phyloP scores from a whole-genome alignment of 2,113 vertebrate species.

The Nesospiza acunhae region DNA sequence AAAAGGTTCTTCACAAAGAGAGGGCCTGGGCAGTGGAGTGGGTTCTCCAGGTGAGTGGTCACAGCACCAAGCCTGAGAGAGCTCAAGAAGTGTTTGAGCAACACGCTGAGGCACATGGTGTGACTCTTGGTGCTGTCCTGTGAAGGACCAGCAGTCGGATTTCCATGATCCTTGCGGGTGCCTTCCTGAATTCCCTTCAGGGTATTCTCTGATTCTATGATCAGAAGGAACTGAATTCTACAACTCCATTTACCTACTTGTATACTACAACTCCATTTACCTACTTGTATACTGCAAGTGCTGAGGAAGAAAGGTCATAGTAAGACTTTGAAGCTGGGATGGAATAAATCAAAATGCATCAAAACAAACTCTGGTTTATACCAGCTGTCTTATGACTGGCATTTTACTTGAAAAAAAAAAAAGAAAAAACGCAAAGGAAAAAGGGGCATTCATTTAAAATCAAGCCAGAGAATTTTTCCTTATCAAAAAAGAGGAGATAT shows the following conservation, averaged over 20 bases:
- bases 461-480: not conserved
- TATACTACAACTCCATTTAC: not conserved
- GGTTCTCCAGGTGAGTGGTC: too few relatives aligned
- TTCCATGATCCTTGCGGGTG: not conserved
- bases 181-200: not conserved
- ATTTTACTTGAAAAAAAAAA: not conserved
- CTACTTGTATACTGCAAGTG: not conserved
- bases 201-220: not conserved
- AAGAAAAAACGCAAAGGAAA: not conserved
- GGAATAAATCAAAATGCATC: not conserved
- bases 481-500: not conserved
- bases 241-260: not conserved
- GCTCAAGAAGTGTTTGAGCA: not conserved
- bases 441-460: not conserved
- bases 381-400: not conserved
- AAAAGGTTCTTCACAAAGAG: not conserved
- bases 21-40: not conserved
- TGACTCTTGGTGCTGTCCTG: not conserved
- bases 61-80: not conserved
- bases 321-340: not conserved
- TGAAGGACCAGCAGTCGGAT: not conserved
- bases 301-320: not conserved
- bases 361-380: not conserved
- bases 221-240: not conserved
- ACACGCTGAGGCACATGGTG: rapidly evolving